Evolutionary conservation across 2,797 vertebrate species (phyloP).

Genomic region (Etheostoma perlongum): DNA sequence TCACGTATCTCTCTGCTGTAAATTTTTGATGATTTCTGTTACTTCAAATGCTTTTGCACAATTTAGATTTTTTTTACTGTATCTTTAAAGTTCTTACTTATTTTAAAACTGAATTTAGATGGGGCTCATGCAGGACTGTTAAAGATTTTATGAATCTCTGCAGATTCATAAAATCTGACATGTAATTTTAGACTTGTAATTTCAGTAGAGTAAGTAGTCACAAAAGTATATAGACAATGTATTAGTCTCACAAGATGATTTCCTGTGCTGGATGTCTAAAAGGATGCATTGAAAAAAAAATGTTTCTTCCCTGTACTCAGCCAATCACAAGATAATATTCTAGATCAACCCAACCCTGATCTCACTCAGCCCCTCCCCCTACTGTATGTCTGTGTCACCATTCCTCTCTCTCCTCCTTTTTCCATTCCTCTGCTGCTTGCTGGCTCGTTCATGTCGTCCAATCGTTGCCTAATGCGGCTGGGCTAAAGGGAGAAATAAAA

Average conservation of each 20-base stretch:
- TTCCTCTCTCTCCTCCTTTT: slow-evolving; percentile 43
- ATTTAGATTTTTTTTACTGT: not conserved
- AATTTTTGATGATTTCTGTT: not conserved
- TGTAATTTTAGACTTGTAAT: not conserved
- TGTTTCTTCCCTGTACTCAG: not conserved
- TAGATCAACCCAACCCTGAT: slow-evolving; percentile 12
- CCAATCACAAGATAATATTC: slow-evolving; percentile 56
- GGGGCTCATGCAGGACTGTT: too few relatives aligned
- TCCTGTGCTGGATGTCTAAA: not conserved
- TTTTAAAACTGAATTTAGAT: not conserved
- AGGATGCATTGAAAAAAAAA: not conserved
- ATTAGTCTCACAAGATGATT: not conserved
- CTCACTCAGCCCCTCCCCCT: slow-evolving; percentile 54
- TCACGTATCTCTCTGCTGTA: too few relatives aligned
- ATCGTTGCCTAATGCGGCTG: slow-evolving; percentile 7
- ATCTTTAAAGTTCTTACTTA: not conserved
- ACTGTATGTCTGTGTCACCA: slow-evolving; percentile 34
- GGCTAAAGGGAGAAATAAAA: slow-evolving; percentile 16
- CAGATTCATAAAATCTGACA: not conserved
- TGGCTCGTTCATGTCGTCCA: slow-evolving; percentile 15
- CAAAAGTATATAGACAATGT: not conserved
- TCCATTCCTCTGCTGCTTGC: slow-evolving; percentile 36
- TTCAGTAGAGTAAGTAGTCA: not conserved
- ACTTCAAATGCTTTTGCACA: not conserved
- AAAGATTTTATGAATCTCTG: not conserved